Base-by-base conservation (phyloP, 2,797 vertebrate species). In the Chiropotes sagulatus region DNA sequence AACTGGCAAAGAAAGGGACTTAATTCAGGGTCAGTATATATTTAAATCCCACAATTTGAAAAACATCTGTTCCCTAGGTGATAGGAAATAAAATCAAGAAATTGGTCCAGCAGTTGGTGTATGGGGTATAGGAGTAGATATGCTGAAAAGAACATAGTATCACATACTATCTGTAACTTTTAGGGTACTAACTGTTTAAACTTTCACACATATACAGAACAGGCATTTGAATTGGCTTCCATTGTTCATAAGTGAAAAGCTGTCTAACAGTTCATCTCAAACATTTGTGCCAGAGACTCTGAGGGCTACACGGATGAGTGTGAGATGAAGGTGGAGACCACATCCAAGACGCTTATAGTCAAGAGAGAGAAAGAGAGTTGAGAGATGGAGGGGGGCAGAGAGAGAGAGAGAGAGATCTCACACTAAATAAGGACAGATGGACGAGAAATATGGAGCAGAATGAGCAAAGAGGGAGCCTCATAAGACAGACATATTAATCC, bases 41-140 rank as follows among this genome's bases (percentile, higher is more conserved):
- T 95, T 94, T 91, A 96, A 96, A 97, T 70, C 78, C 57, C 79
- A 89, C 94, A 72, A 93, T 89, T 82, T 81, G 72, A 91, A 96
- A 97, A 93, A 87, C 95, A 96, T 41, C 78, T 95, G 94, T 75
- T 94, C 86, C 75, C 94, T 33, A 44, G 94, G 39, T n/a, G 54
- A 87, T 22, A 73, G 52, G 70, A 81, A 85, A 93, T 70, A 92
- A 81, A 84, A 39, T 6, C 9, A 67, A 70, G 50, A 33, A 64
- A 12, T 50, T 48, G 30, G 82, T 24, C 72, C 48, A 22, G 54
- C 14, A 28, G 2, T 28, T 75, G n/a, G 54, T 17, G 41, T 15
- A 0, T 0, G 4, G 61, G 39, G n/a, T 48, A 10, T 2, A 9
- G 70, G 41, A 36, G 22, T 11, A 30, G 7, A 9, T 1, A 4